Base-by-base conservation (phyloP, 2,888 invertebrate genomes). In the Peribatodes rhomboidaria region DNA sequence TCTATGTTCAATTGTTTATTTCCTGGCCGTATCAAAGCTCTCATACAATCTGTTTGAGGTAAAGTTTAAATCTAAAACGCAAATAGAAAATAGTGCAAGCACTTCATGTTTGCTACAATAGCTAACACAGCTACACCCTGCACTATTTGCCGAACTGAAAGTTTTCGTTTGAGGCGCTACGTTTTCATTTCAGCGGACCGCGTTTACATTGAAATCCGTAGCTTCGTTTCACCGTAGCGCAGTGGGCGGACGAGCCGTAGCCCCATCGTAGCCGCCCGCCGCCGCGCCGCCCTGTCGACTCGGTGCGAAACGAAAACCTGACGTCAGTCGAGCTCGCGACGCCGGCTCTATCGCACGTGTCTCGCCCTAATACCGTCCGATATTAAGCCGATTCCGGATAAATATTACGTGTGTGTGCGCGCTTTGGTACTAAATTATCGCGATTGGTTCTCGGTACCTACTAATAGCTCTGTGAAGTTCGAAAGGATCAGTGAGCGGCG, bases 161-260 rank as follows among this genome's bases (percentile, higher is more conserved):
- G 73, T 71, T 77, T 73, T 67, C 68, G 72, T 77, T 69, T 56
- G 63, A 65, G 55, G 67, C 67, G 64, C 65, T 74, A 73, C 74
- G 77, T 78, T 76, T 72, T 70, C 69, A 70, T 80, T 81, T 78
- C 73, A 77, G 74, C 75, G 70, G 73, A 71, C 76, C 76, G 78
- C 67, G 70, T 77, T 73, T 76, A 66, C 70, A 69, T 79, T 80
- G 75, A 85, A 85, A 85, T 76, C 83, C 86, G 87, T 87, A 88
- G 88, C 83, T 79, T 74, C 70, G 78, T 83, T 85, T 86, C 80
- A 77, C 80, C 87, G 89, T 90, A 90, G 90, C 85, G 78, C 80
- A 75, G 80, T 85, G 90, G 89, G 90, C 89, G 89, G 90, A 81
- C 83, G 82, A 81, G 76, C 75, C 83, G 87, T 88, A 87, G 87